Conservation (phyloP, 2,797 vertebrate genomes). For the Gymnocypris eckloni region DNA sequence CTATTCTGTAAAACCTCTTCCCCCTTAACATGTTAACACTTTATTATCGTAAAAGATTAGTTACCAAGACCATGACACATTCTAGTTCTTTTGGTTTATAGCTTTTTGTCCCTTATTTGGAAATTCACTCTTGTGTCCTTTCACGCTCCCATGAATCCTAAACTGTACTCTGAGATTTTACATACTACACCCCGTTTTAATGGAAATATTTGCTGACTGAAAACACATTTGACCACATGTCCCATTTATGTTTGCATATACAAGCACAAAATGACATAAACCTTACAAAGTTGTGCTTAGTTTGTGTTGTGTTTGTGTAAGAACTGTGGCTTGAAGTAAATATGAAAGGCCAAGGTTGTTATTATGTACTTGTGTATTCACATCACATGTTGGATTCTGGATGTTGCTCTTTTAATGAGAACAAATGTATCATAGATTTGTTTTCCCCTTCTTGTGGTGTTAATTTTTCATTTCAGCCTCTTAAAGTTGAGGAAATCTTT, state of each 20-base stretch:
- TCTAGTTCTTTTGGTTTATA: conserved; percentile 52
- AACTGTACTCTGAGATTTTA: conserved; percentile 64
- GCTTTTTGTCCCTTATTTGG: conserved; percentile 65
- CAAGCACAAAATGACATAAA: conserved; percentile 79
- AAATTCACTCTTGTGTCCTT: conserved; percentile 62
- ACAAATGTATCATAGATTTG: conserved; percentile 73
- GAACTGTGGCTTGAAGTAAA: conserved; percentile 64
- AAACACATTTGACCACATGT: conserved; percentile 63
- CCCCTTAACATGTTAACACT: conserved; percentile 72
- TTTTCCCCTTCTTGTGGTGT: conserved; percentile 59
- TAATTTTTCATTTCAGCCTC: conserved; percentile 68
- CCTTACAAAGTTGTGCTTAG: conserved; percentile 60
- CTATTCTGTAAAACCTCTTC: conserved; percentile 60
- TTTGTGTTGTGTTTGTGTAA: conserved; percentile 65
- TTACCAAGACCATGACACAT: conserved; percentile 5
- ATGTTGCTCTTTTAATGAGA: conserved; percentile 76
- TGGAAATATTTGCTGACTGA: conserved; percentile 69
- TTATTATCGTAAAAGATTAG: conserved; percentile 72
- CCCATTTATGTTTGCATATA: conserved; percentile 68
- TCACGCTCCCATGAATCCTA: conserved; percentile 46
- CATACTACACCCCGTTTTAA: conserved; percentile 68
- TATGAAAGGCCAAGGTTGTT: conserved; percentile 76
- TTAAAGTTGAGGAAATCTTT: conserved; percentile 63
- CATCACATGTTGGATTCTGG: conserved; percentile 69
- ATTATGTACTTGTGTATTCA: conserved; percentile 80